A percentile compares a stretch with the other conserved stretches of the same genome.
These are phyloP conservation scores for Drosophila setifemur DNA, from an alignment of 1,140 invertebrate genomes.

Conservation along the genomic window DNA sequence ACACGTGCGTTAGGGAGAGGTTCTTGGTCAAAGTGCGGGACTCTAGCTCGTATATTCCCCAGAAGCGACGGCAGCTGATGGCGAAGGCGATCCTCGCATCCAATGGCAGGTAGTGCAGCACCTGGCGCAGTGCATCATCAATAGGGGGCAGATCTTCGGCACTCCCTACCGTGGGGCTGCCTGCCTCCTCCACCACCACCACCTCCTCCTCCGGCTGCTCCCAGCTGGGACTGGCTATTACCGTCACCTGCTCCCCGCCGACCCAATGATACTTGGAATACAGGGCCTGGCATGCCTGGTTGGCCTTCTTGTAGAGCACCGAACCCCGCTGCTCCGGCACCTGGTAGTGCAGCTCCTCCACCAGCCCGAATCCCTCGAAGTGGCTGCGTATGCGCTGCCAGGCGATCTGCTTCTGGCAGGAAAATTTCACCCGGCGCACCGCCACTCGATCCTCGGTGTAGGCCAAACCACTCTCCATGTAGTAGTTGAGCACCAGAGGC, in stretches of 20 bases:
- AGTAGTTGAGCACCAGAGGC: not conserved
- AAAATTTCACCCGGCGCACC: not conserved
- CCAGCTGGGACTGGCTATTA: not conserved
- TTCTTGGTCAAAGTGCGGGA: not conserved
- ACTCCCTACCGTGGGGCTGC: no score
- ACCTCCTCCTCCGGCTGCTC: not conserved
- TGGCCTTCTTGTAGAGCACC: not conserved
- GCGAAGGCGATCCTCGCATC: not conserved
- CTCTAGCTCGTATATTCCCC: not conserved
- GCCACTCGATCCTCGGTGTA: not conserved
- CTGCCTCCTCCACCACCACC: not conserved
- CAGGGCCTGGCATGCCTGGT: not conserved
- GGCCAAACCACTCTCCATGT: not conserved
- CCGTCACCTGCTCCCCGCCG: not conserved
- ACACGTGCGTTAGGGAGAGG: not conserved
- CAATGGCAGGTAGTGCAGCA: not conserved
- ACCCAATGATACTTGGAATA: not conserved
- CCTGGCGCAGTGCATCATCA: not conserved
- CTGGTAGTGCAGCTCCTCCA: not conserved
- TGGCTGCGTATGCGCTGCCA: not conserved
- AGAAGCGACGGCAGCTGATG: not conserved
- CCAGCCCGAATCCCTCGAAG: not conserved
- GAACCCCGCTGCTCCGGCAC: not conserved
- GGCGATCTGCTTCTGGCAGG: not conserved
- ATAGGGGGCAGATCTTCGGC: not conserved